Base-by-base conservation (phyloP, 2,888 invertebrate species). In the Tetragonisca angustula region DNA sequence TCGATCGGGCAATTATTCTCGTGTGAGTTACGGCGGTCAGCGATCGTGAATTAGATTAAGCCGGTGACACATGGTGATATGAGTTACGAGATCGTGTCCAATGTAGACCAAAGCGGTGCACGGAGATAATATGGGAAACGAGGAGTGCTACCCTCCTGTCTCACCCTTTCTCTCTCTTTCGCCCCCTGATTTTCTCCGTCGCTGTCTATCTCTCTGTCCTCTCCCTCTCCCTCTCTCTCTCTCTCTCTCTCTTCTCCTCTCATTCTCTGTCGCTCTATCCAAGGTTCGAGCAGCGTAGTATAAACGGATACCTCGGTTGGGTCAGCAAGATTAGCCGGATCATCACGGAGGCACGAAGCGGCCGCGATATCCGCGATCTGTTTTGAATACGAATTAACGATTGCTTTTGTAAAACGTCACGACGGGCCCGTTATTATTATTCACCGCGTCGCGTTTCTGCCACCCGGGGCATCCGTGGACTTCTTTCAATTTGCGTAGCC, bases 41-140 rank as follows among this genome's bases (percentile, higher is more conserved):
- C 92, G 93, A 92, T 92, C 92, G 90, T 92, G 91, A 92, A 93
- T 92, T 92, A 92, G 93, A 93, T 93, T 92, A 91, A 92, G 91
- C 92, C 90, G 81, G 91, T 93, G 92, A 93, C 92, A 92, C 91
- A 91, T 85, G 93, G 90, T 92, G 93, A 93, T 92, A 92, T 92
- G 92, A 93, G 92, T 92, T 91, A 92, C 88, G 88, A 82, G 88
- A 89, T 90, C 83, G 87, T 67, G 86, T 82, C 80, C 82, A 81
- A 85, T 81, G 83, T 87, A 81, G 85, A 88, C 81, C 85, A 70
- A 83, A 83, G 62, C 68, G 65, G 65, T 43, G 43, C 67, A 59
- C 68, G 85, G 61, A 83, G 87, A 89, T 89, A 87, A 87, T 87
- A 79, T 85, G 88, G 85, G 85, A 87, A 85, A 85, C 81, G 88